These are phyloP conservation scores for Mellilla xanthometata DNA, from an alignment of 2,888 invertebrate genomes.

Conservation along the genomic window DNA sequence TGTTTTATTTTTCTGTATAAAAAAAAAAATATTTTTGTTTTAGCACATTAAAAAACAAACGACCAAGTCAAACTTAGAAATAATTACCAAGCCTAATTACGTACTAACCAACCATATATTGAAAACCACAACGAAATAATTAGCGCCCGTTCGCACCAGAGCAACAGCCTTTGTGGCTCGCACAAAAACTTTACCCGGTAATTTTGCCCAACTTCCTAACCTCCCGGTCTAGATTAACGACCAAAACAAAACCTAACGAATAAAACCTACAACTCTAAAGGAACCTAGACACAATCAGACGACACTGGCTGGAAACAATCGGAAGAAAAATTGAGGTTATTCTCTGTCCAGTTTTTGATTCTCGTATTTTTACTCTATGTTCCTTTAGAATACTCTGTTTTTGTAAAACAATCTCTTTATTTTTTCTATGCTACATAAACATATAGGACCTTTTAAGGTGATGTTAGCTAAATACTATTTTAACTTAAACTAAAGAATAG, in stretches of 20 bases:
- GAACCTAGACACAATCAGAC: slow-evolving; percentile 7
- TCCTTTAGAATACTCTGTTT: background rate
- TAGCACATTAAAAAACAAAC: too few species aligned
- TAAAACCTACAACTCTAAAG: background rate
- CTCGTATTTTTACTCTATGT: too few species aligned
- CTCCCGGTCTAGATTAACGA: background rate
- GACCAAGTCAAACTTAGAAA: too few species aligned
- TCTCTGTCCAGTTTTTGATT: slow-evolving; percentile 2
- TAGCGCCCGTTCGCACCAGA: background rate
- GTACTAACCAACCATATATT: too few species aligned
- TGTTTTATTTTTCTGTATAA: too few species aligned
- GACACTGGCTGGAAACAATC: slow-evolving; percentile 6
- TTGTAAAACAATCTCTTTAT: too few species aligned
- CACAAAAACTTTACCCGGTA: background rate
- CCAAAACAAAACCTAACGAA: background rate
- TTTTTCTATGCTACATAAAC: too few species aligned
- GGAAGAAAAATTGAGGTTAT: slow-evolving; percentile 5
- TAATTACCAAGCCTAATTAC: too few species aligned
- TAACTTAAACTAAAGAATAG: too few species aligned
- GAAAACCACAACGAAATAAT: background rate
- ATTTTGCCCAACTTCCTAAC: background rate
- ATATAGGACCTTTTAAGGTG: too few species aligned
- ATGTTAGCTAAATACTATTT: too few species aligned
- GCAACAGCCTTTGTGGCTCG: background rate
- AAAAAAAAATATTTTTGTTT: too few species aligned